Evolutionary conservation across 2,888 invertebrate species (phyloP).

Genomic region (Eueremaeus valkanovi): DNA sequence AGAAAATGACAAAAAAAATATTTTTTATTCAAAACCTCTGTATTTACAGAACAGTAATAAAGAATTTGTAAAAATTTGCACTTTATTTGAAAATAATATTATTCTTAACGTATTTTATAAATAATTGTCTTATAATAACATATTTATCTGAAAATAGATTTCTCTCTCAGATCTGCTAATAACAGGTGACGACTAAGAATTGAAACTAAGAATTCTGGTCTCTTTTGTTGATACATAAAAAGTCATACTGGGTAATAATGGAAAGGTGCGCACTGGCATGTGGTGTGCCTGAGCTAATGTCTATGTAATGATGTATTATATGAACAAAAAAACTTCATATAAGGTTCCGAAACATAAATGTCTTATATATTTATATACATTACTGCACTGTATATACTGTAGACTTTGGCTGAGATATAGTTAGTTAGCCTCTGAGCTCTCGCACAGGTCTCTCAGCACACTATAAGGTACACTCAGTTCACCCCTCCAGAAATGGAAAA

Average conservation of each 20-base stretch:
- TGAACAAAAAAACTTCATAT: conserved; percentile 12
- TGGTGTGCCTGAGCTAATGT: conserved; percentile 2
- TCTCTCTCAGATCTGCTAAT: not conserved
- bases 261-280: not conserved
- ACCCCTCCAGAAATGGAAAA: not conserved
- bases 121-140: no score
- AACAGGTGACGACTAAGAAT: conserved; percentile 21
- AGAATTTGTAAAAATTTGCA: no score
- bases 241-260: not conserved
- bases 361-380: not conserved
- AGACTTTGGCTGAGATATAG: not conserved
- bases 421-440: not conserved
- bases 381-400: not conserved
- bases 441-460: no score
- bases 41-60: not conserved
- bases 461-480: not conserved
- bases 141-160: not conserved
- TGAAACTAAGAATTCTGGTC: conserved; percentile 2
- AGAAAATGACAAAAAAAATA: no score
- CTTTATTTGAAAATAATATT: no score
- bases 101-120: no score
- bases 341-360: conserved; percentile 5
- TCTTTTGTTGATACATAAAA: conserved; percentile 21
- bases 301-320: conserved; percentile 1
- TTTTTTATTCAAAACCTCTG: no score